Conservation (phyloP, 1,140 invertebrate genomes). For the Cepaea nemoralis region DNA sequence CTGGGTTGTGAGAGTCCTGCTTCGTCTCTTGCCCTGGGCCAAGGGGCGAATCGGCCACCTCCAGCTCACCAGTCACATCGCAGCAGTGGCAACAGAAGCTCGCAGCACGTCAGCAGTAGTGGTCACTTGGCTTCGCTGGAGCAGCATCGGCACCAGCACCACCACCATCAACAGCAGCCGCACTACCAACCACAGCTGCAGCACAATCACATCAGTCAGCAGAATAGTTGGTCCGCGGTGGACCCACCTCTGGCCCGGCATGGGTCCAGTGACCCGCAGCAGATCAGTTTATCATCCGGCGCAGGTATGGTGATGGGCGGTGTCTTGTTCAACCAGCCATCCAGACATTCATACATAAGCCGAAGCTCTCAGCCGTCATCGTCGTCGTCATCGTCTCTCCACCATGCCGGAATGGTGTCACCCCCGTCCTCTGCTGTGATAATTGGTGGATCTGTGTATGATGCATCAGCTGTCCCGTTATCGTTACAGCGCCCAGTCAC, state of each 20-base stretch:
- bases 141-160: constrained; percentile 57
- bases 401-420: background rate
- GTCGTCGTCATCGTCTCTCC: constrained; percentile 30
- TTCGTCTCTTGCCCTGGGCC: background rate
- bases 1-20: constrained; percentile 44
- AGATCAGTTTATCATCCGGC: background rate
- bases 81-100: background rate
- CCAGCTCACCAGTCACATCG: constrained; percentile 41
- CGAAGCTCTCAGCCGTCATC: constrained; percentile 8
- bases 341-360: background rate
- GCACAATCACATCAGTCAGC: background rate
- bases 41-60: constrained; percentile 15
- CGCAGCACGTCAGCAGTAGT: constrained; percentile 38
- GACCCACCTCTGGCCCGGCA: background rate
- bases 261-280: background rate
- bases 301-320: background rate
- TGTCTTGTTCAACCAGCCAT: background rate
- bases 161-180: constrained; percentile 6
- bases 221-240: background rate
- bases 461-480: background rate
- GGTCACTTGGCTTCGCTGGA: constrained; percentile 47
- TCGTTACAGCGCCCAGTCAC: background rate
- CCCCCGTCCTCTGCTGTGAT: background rate
- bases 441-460: background rate
- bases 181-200: background rate